These are phyloP conservation scores for Lacerta bilineata DNA, from an alignment of 2,797 vertebrate species.

Conservation along the genomic window DNA sequence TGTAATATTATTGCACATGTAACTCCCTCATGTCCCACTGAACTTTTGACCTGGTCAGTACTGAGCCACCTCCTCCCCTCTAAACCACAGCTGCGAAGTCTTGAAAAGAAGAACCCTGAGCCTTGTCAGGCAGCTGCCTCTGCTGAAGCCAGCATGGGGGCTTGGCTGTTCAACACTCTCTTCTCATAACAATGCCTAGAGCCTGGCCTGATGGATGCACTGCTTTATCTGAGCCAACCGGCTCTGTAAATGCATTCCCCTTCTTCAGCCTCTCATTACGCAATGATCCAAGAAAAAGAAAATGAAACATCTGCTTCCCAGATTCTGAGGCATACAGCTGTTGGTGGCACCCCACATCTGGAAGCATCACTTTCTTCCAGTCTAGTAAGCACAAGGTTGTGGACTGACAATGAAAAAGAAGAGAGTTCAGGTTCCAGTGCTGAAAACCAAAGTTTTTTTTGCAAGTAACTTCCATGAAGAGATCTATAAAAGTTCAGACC, in stretches of 20 bases:
- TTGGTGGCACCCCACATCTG: conserved; percentile 43
- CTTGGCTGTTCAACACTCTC: conserved; percentile 58
- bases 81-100: conserved; percentile 45
- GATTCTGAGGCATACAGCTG: conserved; percentile 65
- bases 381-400: conserved; percentile 47
- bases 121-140: conserved; percentile 71
- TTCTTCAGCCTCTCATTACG: neutral
- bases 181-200: conserved; percentile 65
- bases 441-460: conserved; percentile 51
- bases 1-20: conserved; percentile 24
- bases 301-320: conserved; percentile 63
- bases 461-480: conserved; percentile 53
- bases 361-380: conserved; percentile 55
- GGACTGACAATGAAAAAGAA: conserved; percentile 27
- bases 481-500: conserved; percentile 10
- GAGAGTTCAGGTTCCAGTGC: neutral
- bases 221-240: conserved; percentile 55
- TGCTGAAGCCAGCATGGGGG: conserved; percentile 71
- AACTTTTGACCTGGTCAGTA: conserved; percentile 79
- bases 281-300: conserved; percentile 34
- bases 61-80: conserved; percentile 62
- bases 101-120: conserved; percentile 65
- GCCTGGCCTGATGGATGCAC: conserved; percentile 63
- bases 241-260: conserved; percentile 40
- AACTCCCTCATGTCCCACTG: conserved; percentile 71